Evolutionary conservation across 2,797 vertebrate genomes (phyloP).

Genomic region (Triplophysa bombifrons): DNA sequence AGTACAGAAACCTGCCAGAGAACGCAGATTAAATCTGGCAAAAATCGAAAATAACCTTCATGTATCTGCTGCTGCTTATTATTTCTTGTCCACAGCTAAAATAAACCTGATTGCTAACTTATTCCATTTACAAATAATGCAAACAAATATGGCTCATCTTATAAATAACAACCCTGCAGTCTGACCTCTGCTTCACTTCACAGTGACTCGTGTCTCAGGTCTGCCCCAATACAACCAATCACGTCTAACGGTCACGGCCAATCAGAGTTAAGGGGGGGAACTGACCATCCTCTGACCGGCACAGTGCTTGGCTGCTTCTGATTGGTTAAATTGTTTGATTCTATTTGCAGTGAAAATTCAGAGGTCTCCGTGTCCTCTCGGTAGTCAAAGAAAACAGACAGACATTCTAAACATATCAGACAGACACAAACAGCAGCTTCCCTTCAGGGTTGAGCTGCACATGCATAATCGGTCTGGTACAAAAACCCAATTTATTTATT

Average conservation of each 20-base stretch:
- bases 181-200: constrained; percentile 36
- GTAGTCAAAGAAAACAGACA: constrained; percentile 34
- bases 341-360: constrained; percentile 52
- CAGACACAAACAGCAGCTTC: constrained; percentile 36
- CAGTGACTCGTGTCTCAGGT: constrained; percentile 49
- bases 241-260: constrained; percentile 47
- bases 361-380: constrained; percentile 40
- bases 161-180: neutral
- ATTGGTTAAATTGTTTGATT: constrained; percentile 52
- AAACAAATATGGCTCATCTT: no score
- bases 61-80: no score
- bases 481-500: constrained; percentile 3
- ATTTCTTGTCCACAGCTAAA: no score
- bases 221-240: constrained; percentile 51
- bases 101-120: no score
- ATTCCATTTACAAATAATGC: no score
- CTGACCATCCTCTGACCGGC: constrained; percentile 39
- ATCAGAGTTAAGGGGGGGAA: constrained; percentile 51
- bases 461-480: neutral
- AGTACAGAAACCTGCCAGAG: no score
- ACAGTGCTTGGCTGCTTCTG: constrained; percentile 18
- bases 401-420: constrained; percentile 38
- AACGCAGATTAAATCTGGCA: no score
- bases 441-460: neutral
- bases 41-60: no score